phyloP scores from a whole-genome alignment of 2,888 invertebrate species.

The Nephrotoma guestfalica region DNA sequence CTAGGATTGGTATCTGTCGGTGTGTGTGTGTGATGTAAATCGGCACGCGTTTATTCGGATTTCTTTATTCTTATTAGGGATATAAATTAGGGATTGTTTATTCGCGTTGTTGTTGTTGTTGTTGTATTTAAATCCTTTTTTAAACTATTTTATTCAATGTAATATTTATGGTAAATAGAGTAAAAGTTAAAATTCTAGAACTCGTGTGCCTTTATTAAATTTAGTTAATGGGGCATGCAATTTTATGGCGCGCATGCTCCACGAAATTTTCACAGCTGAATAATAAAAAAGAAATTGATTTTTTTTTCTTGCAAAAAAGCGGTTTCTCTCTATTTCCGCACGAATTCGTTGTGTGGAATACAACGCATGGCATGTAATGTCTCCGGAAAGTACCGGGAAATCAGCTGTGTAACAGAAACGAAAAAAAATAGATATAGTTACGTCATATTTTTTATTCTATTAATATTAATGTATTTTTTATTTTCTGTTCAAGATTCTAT shows the following conservation, averaged over 20 bases:
- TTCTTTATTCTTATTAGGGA: background rate
- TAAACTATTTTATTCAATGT: background rate
- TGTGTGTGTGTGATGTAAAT: background rate
- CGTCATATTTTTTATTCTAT: background rate
- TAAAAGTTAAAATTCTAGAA: background rate
- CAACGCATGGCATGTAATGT: background rate
- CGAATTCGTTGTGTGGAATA: background rate
- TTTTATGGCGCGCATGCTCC: background rate
- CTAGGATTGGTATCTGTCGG: background rate
- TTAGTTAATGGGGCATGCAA: too few species aligned
- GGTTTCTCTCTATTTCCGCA: background rate
- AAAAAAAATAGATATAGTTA: background rate
- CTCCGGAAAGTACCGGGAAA: background rate
- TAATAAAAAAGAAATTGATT: background rate
- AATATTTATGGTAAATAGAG: background rate
- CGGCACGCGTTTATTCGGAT: background rate
- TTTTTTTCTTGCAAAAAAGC: background rate
- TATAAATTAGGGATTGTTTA: background rate
- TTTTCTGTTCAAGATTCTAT: background rate
- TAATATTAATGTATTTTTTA: background rate
- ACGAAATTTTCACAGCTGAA: background rate
- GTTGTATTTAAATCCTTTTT: background rate
- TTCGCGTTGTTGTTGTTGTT: background rate
- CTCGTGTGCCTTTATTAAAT: background rate
- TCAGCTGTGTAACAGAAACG: background rate